phyloP scores from a whole-genome alignment of 2,888 invertebrate genomes.

The Chalcis sispes region DNA sequence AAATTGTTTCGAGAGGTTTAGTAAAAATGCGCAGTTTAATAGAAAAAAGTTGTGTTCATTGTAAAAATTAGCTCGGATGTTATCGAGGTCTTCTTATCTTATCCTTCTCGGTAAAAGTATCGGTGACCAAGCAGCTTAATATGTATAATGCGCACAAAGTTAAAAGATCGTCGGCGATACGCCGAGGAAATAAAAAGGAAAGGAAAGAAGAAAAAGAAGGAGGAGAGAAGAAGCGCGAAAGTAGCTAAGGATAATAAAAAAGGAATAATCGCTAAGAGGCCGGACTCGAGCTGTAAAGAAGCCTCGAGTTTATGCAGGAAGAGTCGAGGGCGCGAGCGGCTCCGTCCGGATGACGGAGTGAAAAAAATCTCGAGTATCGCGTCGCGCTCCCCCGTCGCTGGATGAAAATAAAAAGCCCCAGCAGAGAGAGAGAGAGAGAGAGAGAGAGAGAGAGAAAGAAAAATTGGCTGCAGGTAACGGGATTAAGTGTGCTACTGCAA shows the following conservation, averaged over 20 bases:
- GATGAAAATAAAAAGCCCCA: conserved; percentile 41
- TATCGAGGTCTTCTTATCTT: neutral
- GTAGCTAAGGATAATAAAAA: neutral
- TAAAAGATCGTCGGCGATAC: neutral
- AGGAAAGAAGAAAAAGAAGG: neutral
- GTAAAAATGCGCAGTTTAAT: too few species aligned
- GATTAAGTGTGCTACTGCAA: conserved; percentile 72
- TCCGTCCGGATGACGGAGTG: neutral
- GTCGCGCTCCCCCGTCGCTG: neutral
- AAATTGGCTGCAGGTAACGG: conserved; percentile 73
- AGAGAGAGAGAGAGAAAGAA: conserved; percentile 56
- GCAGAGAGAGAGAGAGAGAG: neutral
- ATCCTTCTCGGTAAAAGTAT: neutral
- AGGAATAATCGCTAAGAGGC: neutral
- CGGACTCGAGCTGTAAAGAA: conserved; percentile 3
- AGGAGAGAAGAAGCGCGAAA: neutral
- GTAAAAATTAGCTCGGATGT: too few species aligned
- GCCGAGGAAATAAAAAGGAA: neutral
- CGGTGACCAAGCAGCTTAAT: conserved; percentile 22
- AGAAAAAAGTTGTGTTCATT: too few species aligned
- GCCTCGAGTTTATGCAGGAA: conserved; percentile 31
- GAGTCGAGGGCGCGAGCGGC: neutral
- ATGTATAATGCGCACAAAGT: conserved; percentile 27
- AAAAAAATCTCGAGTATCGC: conserved; percentile 31
- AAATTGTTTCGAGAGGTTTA: too few species aligned